These are phyloP conservation scores for Petrocephalus microphthalmus DNA, from an alignment of 2,113 vertebrate genomes.

Conservation along the genomic window DNA sequence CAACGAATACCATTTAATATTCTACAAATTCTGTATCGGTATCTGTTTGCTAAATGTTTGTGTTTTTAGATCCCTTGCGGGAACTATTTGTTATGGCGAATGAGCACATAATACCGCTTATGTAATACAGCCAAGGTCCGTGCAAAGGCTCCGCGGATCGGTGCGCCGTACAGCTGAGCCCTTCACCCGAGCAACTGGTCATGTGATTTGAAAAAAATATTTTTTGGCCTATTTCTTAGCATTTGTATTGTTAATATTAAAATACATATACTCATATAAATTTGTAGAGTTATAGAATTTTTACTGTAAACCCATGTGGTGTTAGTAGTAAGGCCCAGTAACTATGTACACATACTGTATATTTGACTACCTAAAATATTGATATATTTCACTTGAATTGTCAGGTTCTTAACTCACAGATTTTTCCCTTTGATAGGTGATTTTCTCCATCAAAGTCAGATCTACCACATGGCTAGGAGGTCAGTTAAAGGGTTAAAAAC, in stretches of 20 bases:
- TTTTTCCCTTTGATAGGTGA: no score
- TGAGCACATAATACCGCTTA: conserved; percentile 21
- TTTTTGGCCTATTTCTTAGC: background rate
- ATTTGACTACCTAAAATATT: background rate
- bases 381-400: background rate
- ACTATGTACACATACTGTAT: background rate
- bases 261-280: background rate
- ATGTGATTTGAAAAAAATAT: background rate
- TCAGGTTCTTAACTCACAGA: background rate
- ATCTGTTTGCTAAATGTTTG: background rate
- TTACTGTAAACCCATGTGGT: background rate
- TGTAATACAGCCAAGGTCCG: background rate
- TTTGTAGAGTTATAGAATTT: background rate
- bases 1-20: background rate
- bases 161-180: background rate
- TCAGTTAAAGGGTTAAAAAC: no score
- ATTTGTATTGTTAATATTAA: background rate
- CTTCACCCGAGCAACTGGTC: background rate
- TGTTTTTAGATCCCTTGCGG: background rate
- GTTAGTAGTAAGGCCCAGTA: background rate
- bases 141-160: background rate
- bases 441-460: no score
- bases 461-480: no score
- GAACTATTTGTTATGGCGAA: conserved; percentile 42
- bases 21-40: background rate